Evolutionary conservation across 1,140 invertebrate species (phyloP), one percentile per base, ranked within the genome.

Genomic region (Zaprionus tsacasi): DNA sequence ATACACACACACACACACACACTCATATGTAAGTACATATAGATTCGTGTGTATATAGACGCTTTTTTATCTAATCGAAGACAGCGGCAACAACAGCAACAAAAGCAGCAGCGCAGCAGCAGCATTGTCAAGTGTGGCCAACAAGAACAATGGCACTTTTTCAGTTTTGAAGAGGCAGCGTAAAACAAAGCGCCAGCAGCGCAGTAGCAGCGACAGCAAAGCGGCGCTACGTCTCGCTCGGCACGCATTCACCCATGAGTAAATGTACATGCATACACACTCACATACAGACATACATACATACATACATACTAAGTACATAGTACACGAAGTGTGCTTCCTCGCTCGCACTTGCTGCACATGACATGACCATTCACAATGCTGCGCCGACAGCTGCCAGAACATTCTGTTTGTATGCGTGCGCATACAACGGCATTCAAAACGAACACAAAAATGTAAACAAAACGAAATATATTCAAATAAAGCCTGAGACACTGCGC

Each of bases 11-110:
- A 76, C 25, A 50, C 30, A 58, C 15, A 58, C 52, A 64, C 17
- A 65, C 12, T 15, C 30, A 61, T 45, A 45, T 21, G 21, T 21
- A 15, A 27, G 64, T 17, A 45, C 40, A 57, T 48, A 43, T 35
- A 48, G 36, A 43, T 59, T 8, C 59, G 57, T 69, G 35, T 33
- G 12, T 58, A 59, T 59, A 13, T 71, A 65, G 21, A 36, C 56
- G 55, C 56, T 45, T 27, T 78, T 87, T 88, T 87, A 87, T 87
- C 83, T 87, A 70, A 87, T 87, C 83, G 60, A 70, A 69, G 63
- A 61, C 48, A 70, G 27, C 45, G 56, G 30, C 15, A 57, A 50
- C 36, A 56, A 56, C 27, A 55, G 15, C 33, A 78, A 43, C 70
- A 21, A 21, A 21, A 43, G 12, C 33, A 63, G 27, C 45, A 56